phyloP scores from a whole-genome alignment of 1,140 invertebrate genomes.

The Melanaphis sacchari region DNA sequence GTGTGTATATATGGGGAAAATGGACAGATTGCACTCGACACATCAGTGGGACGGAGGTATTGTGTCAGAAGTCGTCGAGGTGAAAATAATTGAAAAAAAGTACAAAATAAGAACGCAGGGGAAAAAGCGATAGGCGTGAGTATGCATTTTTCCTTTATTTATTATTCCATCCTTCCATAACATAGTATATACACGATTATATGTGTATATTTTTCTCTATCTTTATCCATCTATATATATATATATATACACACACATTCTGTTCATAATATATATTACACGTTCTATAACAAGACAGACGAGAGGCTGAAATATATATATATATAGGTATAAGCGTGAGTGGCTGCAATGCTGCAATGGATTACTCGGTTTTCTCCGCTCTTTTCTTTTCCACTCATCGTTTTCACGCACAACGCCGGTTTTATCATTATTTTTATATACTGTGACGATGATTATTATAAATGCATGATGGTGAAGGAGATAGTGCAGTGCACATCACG shows the following conservation, averaged over 20 bases:
- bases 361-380: background rate
- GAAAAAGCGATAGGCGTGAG: background rate
- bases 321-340: background rate
- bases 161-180: background rate
- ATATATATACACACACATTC: too few species aligned
- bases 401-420: background rate
- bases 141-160: conserved; percentile 21
- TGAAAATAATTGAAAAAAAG: conserved; percentile 46
- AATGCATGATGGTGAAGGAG: background rate
- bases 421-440: conserved; percentile 13
- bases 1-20: background rate
- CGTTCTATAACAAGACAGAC: background rate
- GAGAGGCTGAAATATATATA: background rate
- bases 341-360: background rate
- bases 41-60: background rate
- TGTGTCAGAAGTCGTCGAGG: background rate
- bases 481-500: background rate
- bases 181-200: background rate
- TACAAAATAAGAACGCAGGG: background rate
- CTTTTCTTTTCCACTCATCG: background rate
- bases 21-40: background rate
- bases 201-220: background rate
- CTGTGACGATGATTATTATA: background rate
- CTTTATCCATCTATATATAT: background rate
- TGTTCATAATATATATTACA: too few species aligned